These are phyloP conservation scores for Caenorhabditis plicata DNA, from an alignment of 2,888 invertebrate genomes.

Conservation along the genomic window DNA sequence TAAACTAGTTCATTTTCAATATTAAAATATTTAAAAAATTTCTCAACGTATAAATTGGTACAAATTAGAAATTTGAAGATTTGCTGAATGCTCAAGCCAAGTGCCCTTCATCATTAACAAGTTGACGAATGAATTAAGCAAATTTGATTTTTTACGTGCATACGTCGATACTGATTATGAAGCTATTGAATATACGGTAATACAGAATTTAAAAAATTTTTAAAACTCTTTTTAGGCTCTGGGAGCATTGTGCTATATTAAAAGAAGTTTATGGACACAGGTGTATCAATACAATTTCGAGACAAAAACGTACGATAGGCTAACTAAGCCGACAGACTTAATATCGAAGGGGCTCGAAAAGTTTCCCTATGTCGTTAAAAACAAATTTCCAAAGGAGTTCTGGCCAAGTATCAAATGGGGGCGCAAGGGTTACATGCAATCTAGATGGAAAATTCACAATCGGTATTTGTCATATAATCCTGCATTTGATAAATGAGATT, in stretches of 20 bases:
- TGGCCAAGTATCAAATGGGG: slow-evolving; percentile 62
- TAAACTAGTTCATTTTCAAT: too few relatives aligned
- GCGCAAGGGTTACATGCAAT: slow-evolving; percentile 63
- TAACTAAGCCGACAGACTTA: slow-evolving; percentile 30
- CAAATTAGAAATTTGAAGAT: slow-evolving; percentile 49
- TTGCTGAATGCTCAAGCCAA: slow-evolving; percentile 39
- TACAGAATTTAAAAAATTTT: neutral
- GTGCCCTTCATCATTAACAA: slow-evolving; percentile 50
- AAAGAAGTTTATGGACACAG: slow-evolving; percentile 24
- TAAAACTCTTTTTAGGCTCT: slow-evolving; percentile 47
- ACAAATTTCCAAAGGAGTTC: slow-evolving; percentile 61
- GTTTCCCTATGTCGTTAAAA: slow-evolving; percentile 46
- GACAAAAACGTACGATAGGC: slow-evolving; percentile 26
- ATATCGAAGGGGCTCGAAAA: slow-evolving; percentile 35
- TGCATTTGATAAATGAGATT: neutral
- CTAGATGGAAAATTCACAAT: slow-evolving; percentile 52
- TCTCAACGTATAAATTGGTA: too few relatives aligned
- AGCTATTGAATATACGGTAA: slow-evolving; percentile 54
- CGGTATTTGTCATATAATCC: slow-evolving; percentile 12
- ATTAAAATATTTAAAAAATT: neutral
- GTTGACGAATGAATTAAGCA: slow-evolving; percentile 36
- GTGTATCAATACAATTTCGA: slow-evolving; percentile 54
- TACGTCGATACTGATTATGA: slow-evolving; percentile 56
- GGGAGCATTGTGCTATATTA: slow-evolving; percentile 52
- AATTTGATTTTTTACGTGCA: slow-evolving; percentile 41